Conservation (phyloP, 1,140 invertebrate species). For the Tetramorium parvispinum region DNA sequence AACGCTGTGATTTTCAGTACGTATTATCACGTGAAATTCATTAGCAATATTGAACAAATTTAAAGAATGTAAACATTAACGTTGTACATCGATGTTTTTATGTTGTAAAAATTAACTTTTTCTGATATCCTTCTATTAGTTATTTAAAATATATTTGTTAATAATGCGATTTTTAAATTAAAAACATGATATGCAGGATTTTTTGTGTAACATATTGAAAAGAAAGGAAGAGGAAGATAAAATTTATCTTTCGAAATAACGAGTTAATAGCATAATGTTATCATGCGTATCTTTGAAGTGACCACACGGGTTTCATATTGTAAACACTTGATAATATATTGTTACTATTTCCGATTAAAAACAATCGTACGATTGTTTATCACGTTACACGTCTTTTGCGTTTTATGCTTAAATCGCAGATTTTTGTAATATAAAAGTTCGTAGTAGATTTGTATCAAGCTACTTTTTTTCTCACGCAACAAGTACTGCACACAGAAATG, state of each 20-base stretch:
- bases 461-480: conserved; percentile 27
- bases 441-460: not conserved
- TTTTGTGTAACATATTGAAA: not conserved
- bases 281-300: not conserved
- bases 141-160: conserved; percentile 6
- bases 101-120: not conserved
- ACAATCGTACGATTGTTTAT: not conserved
- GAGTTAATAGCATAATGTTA: not conserved
- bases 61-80: not conserved
- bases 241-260: not conserved
- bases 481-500: not conserved
- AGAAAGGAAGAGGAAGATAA: not conserved
- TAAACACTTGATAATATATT: not conserved
- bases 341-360: not conserved
- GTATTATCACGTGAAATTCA: not conserved
- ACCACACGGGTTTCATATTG: not conserved
- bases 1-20: not conserved
- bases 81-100: not conserved
- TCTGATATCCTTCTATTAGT: not conserved
- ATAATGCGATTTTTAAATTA: not conserved
- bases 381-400: not conserved
- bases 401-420: not conserved
- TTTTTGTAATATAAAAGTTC: not conserved
- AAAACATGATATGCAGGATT: not conserved
- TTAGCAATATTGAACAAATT: not conserved